Conservation (phyloP, 2,888 invertebrate species). For the Drosophila stalkeri region DNA sequence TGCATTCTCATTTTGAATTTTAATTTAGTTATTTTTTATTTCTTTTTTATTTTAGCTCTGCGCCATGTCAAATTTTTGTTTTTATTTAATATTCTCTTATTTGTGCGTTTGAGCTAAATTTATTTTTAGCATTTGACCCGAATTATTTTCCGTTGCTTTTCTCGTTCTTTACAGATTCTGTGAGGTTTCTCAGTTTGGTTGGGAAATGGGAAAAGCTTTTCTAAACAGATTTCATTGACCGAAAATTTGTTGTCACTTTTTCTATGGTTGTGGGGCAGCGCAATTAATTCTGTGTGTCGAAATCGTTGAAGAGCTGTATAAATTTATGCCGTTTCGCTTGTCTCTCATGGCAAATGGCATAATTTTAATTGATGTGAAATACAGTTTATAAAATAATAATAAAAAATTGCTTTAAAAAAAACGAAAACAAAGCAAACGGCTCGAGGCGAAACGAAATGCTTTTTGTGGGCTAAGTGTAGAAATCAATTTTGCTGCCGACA, state of each 20-base stretch:
- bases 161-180: conserved; percentile 11
- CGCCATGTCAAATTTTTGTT: conserved; percentile 17
- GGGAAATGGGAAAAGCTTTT: conserved; percentile 26
- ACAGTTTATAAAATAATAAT: conserved; percentile 20
- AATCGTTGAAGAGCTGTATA: conserved; percentile 32
- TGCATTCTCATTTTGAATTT: background rate
- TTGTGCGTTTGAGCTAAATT: conserved; percentile 24
- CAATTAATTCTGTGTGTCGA: conserved; percentile 51
- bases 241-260: conserved; percentile 26
- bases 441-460: conserved; percentile 40
- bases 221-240: conserved; percentile 30
- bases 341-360: conserved; percentile 49
- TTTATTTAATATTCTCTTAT: conserved; percentile 15
- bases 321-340: conserved; percentile 20
- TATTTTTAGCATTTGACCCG: conserved; percentile 62
- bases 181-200: conserved; percentile 5
- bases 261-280: conserved; percentile 24
- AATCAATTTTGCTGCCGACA: conserved; percentile 47
- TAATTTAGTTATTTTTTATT: conserved; percentile 1
- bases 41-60: background rate
- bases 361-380: conserved; percentile 61
- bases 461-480: conserved; percentile 57
- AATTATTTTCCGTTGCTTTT: conserved; percentile 39
- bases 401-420: background rate
- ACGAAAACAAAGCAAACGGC: conserved; percentile 14